Base-by-base conservation (phyloP, 2,888 invertebrate genomes). In the Artemia sp. region DNA sequence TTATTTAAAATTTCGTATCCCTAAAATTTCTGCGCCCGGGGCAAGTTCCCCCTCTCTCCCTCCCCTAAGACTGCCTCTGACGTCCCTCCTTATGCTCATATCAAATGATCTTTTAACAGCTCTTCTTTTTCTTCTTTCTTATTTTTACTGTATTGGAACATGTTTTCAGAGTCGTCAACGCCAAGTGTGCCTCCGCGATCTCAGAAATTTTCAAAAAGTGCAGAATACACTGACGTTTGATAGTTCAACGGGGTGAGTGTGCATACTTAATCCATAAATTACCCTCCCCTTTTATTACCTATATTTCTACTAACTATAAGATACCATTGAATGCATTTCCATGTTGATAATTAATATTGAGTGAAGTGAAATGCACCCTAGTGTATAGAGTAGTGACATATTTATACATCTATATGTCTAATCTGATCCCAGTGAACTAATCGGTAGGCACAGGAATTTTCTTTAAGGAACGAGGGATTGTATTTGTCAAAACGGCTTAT, bases 101-200 rank as follows among this genome's bases (percentile, higher is more conserved):
- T 19, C 12, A 19, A 11, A 66, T 64, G 51, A 52, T 52, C 51
- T 11, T 70, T 70, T 70, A 72, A 10, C n/a, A 68, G 14, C 4
- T n/a, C 3, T 19, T 67, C 12, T 10, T 68, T 51, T 19, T 67
- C 53, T 14, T 52, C 19, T 67, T 67, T 68, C 70, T 68, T 71
- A 69, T 52, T 10, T 52, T 51, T 68, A 51, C 67, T 12, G 12
- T 69, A 12, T 69, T n/a, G 19, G 14, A 8, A 67, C 8, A 53
- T 67, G 64, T 70, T 75, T 78, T 68, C 75, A 82, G 82, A 88
- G 88, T 69, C 86, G 92, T 71, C 83, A 90, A 71, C 85, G 94
- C 73, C 92, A 95, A 80, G 86, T 94, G 69, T 88, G 87, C 76
- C 86, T 94, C 73, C 86, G 93, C 71, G 95, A 96, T 79, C 80